A percentile compares a stretch with the other conserved stretches of the same genome.
Conservation (phyloP, 2,113 vertebrate genomes). For the Amblyornis subalaris region DNA sequence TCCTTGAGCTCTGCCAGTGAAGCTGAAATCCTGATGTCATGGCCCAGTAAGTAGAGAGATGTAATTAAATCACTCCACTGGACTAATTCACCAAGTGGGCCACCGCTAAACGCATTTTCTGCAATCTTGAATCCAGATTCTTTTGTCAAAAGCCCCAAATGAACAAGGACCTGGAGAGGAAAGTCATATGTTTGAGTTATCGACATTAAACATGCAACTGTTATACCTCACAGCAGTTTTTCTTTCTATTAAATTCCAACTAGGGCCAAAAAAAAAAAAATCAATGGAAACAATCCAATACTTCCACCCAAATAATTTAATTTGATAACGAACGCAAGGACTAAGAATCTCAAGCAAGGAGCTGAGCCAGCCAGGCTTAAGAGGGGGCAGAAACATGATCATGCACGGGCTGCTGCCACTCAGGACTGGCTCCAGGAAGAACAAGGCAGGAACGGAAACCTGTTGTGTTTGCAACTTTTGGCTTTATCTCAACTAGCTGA, state of each 20-base stretch:
- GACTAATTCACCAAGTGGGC: constrained; percentile 94
- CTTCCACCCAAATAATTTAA: not conserved
- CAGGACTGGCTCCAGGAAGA: not conserved
- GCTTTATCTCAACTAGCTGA: not conserved
- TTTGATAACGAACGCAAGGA: not conserved
- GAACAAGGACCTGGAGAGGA: constrained; percentile 87
- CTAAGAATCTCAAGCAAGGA: not conserved
- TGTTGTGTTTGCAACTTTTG: not conserved
- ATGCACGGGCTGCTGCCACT: not conserved
- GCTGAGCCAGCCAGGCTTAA: not conserved
- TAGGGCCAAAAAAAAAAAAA: not conserved
- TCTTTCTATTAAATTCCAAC: not conserved
- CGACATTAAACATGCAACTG: not conserved
- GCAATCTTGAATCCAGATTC: constrained; percentile 99
- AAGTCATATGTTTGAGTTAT: not conserved
- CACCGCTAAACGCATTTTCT: constrained; percentile 96
- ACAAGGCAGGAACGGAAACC: not conserved
- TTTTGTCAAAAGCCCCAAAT: constrained; percentile 95
- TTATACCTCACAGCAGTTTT: not conserved
- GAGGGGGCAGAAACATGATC: not conserved
- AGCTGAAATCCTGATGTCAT: constrained; percentile 94
- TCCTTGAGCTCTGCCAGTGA: constrained; percentile 98
- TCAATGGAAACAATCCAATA: not conserved
- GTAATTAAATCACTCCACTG: constrained; percentile 99
- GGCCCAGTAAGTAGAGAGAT: constrained; percentile 96